These are phyloP conservation scores for Taxidea taxus DNA, from an alignment of 2,113 vertebrate species.

Conservation along the genomic window DNA sequence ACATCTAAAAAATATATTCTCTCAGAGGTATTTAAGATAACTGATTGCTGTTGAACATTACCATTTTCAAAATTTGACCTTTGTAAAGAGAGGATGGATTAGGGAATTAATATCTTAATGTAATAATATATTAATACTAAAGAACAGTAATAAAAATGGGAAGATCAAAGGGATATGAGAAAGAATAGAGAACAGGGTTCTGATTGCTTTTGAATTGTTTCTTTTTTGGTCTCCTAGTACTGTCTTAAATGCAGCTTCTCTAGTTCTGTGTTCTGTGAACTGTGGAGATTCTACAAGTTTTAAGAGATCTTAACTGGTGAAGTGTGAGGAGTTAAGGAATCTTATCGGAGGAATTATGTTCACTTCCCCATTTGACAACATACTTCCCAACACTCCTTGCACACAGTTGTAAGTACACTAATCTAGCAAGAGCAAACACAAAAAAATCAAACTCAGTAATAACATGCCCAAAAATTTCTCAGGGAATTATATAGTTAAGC, in stretches of 20 bases:
- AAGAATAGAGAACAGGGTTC: background rate
- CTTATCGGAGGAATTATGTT: background rate
- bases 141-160: background rate
- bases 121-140: background rate
- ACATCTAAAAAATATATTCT: background rate
- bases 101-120: background rate
- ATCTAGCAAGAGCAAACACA: background rate
- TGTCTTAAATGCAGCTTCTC: background rate
- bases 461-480: background rate
- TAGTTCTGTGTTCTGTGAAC: background rate
- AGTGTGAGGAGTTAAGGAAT: background rate
- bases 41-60: background rate
- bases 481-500: background rate
- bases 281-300: background rate
- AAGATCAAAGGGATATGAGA: background rate
- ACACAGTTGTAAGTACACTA: fast-evolving
- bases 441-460: background rate
- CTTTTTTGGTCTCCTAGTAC: background rate
- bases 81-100: background rate
- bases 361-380: background rate
- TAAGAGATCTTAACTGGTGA: background rate
- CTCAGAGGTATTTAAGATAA: background rate
- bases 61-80: background rate
- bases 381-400: background rate
- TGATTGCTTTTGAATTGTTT: background rate